These are phyloP conservation scores for Mizuhopecten yessoensis DNA, from an alignment of 1,140 invertebrate species.

Conservation along the genomic window DNA sequence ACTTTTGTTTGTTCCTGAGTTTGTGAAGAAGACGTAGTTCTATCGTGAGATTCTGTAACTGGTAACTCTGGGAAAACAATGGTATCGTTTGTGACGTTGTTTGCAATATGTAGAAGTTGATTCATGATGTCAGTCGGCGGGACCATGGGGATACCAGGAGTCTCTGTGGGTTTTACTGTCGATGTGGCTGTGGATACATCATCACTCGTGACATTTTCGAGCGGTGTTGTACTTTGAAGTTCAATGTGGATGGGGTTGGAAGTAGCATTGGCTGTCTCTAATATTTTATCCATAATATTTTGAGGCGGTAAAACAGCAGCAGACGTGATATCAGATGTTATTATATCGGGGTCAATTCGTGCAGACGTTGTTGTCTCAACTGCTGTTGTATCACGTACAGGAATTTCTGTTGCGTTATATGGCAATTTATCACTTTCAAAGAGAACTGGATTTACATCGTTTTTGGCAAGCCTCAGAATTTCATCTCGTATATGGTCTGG, in stretches of 20 bases:
- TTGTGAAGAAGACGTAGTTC: neutral
- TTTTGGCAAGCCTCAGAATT: neutral
- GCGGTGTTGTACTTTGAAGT: neutral
- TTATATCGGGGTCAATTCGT: neutral
- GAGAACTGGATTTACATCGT: neutral
- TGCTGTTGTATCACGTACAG: neutral
- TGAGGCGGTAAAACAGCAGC: neutral
- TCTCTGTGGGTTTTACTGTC: neutral
- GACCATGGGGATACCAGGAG: neutral
- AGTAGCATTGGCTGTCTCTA: neutral
- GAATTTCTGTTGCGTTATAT: neutral
- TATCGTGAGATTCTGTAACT: neutral
- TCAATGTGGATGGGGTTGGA: neutral
- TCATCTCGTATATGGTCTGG: neutral
- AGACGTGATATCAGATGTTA: neutral
- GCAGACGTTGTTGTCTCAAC: neutral
- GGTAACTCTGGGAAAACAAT: neutral
- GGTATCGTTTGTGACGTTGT: neutral
- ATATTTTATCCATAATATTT: constrained; percentile 14
- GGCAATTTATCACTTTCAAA: neutral
- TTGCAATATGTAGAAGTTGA: neutral
- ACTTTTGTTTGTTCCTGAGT: neutral
- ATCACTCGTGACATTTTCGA: neutral
- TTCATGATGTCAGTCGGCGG: neutral
- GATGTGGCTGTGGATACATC: neutral